Percentiles rank a stretch among this genome's conserved stretches.
Conservation (phyloP, 2,888 invertebrate genomes). For the Leptothorax acervorum region DNA sequence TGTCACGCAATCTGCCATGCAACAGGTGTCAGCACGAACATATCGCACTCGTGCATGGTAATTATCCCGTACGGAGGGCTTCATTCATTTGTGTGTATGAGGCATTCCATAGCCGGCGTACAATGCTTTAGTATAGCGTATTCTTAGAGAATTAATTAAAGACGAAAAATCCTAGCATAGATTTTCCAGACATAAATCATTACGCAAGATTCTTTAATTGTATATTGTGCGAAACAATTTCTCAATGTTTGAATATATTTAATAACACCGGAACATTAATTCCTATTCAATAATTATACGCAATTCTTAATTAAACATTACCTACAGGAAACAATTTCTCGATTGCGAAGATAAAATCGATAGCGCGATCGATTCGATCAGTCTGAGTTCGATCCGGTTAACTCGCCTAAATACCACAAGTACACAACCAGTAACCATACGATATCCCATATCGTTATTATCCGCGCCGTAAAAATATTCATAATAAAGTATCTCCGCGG, state of each 20-base stretch:
- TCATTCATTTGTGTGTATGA: background rate
- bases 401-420: conserved; percentile 51
- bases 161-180: background rate
- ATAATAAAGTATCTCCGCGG: conserved; percentile 57
- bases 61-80: conserved; percentile 21
- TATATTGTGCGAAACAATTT: conserved; percentile 18
- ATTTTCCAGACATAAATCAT: conserved; percentile 24
- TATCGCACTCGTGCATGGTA: conserved; percentile 47
- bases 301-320: conserved; percentile 32
- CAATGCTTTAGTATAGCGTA: background rate
- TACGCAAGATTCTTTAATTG: conserved; percentile 7
- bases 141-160: conserved; percentile 1
- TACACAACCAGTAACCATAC: conserved; percentile 45
- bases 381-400: conserved; percentile 52
- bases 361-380: conserved; percentile 30
- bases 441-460: conserved; percentile 57
- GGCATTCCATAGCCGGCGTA: background rate
- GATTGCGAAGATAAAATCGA: conserved; percentile 48
- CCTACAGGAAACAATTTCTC: conserved; percentile 35
- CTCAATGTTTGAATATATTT: conserved; percentile 35
- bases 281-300: conserved; percentile 21
- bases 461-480: conserved; percentile 39
- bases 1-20: conserved; percentile 61
- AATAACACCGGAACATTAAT: conserved; percentile 33
- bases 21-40: conserved; percentile 69